phyloP scores from a whole-genome alignment of 2,888 invertebrate species.

The Polyommatus iphigenia region DNA sequence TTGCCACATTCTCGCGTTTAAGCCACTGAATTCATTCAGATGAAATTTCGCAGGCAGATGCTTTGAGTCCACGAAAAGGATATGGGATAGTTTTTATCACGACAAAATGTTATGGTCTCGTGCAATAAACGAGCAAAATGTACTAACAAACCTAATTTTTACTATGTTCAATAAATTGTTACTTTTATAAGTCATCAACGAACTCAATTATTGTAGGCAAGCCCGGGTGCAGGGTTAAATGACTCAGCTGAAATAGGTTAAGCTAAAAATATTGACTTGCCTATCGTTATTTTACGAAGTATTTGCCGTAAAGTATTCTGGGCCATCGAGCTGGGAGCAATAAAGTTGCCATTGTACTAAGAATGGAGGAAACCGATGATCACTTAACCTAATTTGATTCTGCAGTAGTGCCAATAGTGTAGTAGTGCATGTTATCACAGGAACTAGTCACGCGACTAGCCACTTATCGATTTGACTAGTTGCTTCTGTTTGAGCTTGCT shows the following conservation, averaged over 20 bases:
- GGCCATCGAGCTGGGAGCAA: constrained; percentile 34
- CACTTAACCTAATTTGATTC: constrained; percentile 46
- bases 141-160: not conserved
- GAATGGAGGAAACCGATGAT: constrained; percentile 40
- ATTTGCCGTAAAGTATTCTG: not conserved
- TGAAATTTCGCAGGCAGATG: too few relatives aligned
- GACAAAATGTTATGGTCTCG: too few relatives aligned
- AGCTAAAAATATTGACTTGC: not conserved
- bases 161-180: not conserved
- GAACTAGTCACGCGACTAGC: constrained; percentile 39
- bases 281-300: not conserved
- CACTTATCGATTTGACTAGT: constrained; percentile 17
- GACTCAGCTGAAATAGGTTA: not conserved
- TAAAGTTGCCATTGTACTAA: constrained; percentile 41
- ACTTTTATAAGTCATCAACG: not conserved
- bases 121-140: too few relatives aligned
- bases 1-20: too few relatives aligned
- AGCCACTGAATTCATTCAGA: too few relatives aligned
- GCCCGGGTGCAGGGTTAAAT: not conserved
- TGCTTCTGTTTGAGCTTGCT: not conserved
- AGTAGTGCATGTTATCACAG: constrained; percentile 29
- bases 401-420: constrained; percentile 31
- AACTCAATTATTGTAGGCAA: too few relatives aligned
- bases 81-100: too few relatives aligned
- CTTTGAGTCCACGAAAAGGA: not conserved